Evolutionary conservation across 2,797 vertebrate genomes (phyloP).

Genomic region (Lutjanus campechanus): DNA sequence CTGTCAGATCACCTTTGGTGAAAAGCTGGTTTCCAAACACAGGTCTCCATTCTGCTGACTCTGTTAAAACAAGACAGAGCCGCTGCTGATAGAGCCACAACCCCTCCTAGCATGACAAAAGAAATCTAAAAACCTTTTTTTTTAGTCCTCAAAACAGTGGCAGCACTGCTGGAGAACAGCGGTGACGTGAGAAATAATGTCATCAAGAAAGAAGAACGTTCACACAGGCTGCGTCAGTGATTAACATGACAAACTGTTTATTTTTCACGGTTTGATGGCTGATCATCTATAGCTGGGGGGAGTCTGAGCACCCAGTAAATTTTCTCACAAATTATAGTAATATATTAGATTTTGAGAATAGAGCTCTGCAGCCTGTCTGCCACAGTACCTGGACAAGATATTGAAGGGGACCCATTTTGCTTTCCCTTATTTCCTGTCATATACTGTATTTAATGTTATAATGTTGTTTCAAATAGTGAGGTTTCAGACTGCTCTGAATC

Average conservation of each 20-base stretch:
- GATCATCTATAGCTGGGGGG: conserved; percentile 28
- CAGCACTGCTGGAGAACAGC: conserved; percentile 31
- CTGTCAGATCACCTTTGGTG: neutral
- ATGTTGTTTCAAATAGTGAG: no score
- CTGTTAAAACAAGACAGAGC: conserved; percentile 18
- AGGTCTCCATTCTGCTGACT: conserved; percentile 14
- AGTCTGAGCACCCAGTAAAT: no score
- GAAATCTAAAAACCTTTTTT: conserved; percentile 31
- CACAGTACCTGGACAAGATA: no score
- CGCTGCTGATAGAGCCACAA: conserved; percentile 6
- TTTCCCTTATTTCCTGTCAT: no score
- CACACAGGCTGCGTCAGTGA: conserved; percentile 43
- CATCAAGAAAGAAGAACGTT: conserved; percentile 38
- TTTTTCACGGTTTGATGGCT: conserved; percentile 60
- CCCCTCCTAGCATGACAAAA: conserved; percentile 24
- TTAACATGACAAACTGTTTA: conserved; percentile 61
- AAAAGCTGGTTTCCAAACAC: conserved; percentile 3
- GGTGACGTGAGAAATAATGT: conserved; percentile 44
- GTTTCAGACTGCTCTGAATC: no score
- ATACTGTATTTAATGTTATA: no score
- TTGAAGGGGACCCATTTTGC: no score
- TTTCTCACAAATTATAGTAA: neutral
- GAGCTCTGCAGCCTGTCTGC: neutral
- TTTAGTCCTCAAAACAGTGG: conserved; percentile 33
- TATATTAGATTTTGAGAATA: conserved; percentile 5